Evolutionary conservation across 2,888 invertebrate species (phyloP), one percentile per base, ranked within the genome.

Genomic region (Nymphalis urticae): DNA sequence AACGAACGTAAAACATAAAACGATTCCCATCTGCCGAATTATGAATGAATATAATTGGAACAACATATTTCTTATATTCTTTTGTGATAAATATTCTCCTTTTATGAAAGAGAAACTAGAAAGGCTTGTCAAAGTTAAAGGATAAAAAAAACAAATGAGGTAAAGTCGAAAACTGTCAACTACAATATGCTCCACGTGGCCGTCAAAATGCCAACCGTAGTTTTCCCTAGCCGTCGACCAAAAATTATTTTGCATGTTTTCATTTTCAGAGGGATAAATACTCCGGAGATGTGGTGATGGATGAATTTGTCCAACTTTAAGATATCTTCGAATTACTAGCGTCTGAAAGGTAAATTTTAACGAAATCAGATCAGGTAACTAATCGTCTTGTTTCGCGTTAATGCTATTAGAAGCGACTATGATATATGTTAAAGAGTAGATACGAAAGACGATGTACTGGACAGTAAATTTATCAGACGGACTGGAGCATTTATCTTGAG

Each of bases 391-490:
- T 51, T 51, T 36, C 1, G 36, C 1, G 48, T 48, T 53, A 54
- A 54, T 66, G 54, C 48, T 66, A 66, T 66, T 56, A 61, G 36
- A 27, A 66, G 54, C 19, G 21, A 36, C 42, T 54, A 24, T 48
- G 27, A 62, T 66, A 48, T 51, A 66, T 61, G 32, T 48, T 42
- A 63, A 66, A 64, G 13, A 51, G 47, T 32, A 62, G 64, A 69
- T 69, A 42, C 53, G 61, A 59, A 58, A 65, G 60, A 48, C 78
- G 77, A 79, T 79, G 79, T 84, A 81, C 84, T 85, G 83, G 87
- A 84, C 87, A 87, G 89, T 89, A 88, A 87, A 91, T 91, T 90
- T 88, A 89, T 91, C 89, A 89, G 86, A 59, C 85, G 81, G 89
- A 88, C 87, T 86, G 84, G 88, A 84, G 85, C 88, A 92, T 92